These are phyloP conservation scores for Drosophila maculinotata DNA, from an alignment of 2,888 invertebrate species.

Conservation along the genomic window DNA sequence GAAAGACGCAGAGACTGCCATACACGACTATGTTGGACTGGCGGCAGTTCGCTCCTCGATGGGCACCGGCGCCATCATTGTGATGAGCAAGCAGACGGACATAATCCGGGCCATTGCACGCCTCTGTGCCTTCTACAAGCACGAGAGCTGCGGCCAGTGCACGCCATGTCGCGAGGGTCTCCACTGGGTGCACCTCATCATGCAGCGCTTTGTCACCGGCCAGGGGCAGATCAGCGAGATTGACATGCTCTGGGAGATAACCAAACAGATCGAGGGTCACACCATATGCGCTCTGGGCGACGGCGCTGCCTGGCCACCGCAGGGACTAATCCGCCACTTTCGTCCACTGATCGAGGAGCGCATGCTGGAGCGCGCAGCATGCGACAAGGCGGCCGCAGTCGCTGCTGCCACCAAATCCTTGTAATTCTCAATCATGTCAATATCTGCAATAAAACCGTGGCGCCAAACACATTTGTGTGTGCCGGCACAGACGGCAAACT, in stretches of 20 bases:
- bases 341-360: constrained; percentile 95
- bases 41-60: constrained; percentile 96
- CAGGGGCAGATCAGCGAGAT: constrained; percentile 97
- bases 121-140: constrained; percentile 98
- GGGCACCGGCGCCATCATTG: constrained; percentile 98
- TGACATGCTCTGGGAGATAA: constrained; percentile 99
- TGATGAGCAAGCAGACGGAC: constrained; percentile 98
- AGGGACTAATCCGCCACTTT: constrained; percentile 97
- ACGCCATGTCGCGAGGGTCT: constrained; percentile 99
- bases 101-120: constrained; percentile 97
- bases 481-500: constrained; percentile 21
- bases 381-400: constrained; percentile 26
- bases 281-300: constrained; percentile 99
- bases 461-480: constrained; percentile 4
- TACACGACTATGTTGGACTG: constrained; percentile 98
- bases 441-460: constrained; percentile 34
- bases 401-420: neutral
- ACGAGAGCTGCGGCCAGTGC: constrained; percentile 99
- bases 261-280: constrained; percentile 99
- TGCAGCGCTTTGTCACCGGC: constrained; percentile 92
- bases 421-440: constrained; percentile 14
- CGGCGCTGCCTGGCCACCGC: constrained; percentile 99
- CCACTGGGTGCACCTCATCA: constrained; percentile 95
- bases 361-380: constrained; percentile 87
- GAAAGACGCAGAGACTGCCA: constrained; percentile 93